Conservation (phyloP, 2,113 vertebrate species). For the Calonectris borealis region DNA sequence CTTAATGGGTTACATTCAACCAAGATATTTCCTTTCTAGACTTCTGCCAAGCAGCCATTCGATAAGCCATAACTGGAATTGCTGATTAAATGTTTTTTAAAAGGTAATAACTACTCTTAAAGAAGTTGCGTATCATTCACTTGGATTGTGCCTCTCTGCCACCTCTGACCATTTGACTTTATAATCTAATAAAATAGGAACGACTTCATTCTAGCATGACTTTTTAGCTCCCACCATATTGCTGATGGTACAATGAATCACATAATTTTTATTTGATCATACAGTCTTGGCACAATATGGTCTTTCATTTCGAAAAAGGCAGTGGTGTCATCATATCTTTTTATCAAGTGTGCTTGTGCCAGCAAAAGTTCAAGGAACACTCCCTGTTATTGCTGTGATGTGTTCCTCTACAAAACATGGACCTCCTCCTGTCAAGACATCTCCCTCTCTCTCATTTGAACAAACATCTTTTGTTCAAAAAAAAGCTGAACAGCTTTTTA, state of each 20-base stretch:
- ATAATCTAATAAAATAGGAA: neutral
- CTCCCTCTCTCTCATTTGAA: rapidly evolving
- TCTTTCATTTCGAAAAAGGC: neutral
- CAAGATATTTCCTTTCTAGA: neutral
- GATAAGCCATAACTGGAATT: neutral
- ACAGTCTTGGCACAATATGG: neutral
- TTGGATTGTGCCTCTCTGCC: neutral
- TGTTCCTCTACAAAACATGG: neutral
- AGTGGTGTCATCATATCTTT: neutral
- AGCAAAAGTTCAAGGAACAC: neutral
- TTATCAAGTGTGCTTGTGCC: neutral
- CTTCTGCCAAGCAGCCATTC: neutral
- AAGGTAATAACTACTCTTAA: neutral
- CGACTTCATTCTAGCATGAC: neutral
- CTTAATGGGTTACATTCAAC: neutral
- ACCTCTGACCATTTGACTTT: neutral
- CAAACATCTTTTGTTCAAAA: neutral
- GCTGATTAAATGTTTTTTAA: neutral
- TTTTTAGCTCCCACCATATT: neutral
- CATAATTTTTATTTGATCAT: neutral
- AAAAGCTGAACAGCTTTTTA: neutral
- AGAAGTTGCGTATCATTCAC: neutral
- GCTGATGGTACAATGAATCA: neutral
- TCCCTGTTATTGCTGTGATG: neutral
- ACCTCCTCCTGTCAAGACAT: neutral